These are phyloP conservation scores for Drosophila nasuta DNA, from an alignment of 1,140 invertebrate genomes.

Conservation along the genomic window DNA sequence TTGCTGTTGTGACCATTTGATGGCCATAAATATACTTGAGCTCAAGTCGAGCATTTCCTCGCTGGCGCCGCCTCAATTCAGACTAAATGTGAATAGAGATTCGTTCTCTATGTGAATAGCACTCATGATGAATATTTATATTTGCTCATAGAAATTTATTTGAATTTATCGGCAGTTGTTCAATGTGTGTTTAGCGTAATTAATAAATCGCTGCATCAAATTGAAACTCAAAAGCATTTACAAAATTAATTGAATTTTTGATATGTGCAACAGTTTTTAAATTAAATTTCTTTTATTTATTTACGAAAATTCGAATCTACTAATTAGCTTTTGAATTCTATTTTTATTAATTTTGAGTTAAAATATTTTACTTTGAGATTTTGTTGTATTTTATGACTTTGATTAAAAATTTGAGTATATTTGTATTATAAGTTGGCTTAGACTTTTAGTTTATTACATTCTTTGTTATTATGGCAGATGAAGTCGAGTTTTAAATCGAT, in stretches of 20 bases:
- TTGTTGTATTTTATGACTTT: no score
- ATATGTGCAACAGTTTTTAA: no score
- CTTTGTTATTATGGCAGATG: no score
- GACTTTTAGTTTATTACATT: neutral
- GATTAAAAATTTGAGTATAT: no score
- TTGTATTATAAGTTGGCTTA: no score
- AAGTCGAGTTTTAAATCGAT: neutral
- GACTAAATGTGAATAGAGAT: neutral
- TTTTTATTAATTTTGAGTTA: no score
- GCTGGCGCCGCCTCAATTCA: constrained; percentile 31
- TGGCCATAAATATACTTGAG: constrained; percentile 52
- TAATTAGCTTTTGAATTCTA: no score
- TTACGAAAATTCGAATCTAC: no score
- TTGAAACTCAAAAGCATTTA: neutral
- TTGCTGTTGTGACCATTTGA: constrained; percentile 12
- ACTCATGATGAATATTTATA: constrained; percentile 7
- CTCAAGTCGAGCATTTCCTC: constrained; percentile 15
- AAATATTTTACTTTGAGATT: no score
- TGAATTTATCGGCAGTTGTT: neutral
- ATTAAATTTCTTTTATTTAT: no score
- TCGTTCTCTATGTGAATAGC: neutral
- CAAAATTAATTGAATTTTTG: neutral
- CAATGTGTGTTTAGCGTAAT: neutral
- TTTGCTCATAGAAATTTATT: neutral
- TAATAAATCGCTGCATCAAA: neutral